Evolutionary conservation across 2,888 invertebrate genomes (phyloP).

Genomic region (Andrena hattorfiana): DNA sequence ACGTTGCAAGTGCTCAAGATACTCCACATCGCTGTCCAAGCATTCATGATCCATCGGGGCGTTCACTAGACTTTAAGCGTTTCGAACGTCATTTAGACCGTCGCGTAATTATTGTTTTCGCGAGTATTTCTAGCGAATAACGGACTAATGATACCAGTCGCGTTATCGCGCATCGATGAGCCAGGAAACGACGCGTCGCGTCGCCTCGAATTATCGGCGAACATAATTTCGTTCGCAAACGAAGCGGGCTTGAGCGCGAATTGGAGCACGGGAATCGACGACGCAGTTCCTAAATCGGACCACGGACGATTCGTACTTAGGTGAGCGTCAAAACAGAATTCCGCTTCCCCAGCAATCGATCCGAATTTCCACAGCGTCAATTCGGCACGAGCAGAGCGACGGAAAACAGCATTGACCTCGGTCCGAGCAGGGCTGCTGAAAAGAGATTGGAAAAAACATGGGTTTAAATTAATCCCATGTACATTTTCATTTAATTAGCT

Average conservation of each 20-base stretch:
- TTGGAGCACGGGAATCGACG: slow-evolving; percentile 5
- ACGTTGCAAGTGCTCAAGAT: neutral
- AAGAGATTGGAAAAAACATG: too few relatives aligned
- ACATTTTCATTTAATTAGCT: too few relatives aligned
- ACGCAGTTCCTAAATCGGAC: slow-evolving; percentile 3
- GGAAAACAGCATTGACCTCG: too few relatives aligned
- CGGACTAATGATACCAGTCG: neutral
- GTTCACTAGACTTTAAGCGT: too few relatives aligned
- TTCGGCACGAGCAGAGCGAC: too few relatives aligned
- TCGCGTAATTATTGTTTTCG: neutral
- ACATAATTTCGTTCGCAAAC: slow-evolving; percentile 13
- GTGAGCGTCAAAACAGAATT: neutral
- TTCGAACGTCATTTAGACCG: too few relatives aligned
- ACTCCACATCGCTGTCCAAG: neutral
- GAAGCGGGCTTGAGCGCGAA: slow-evolving; percentile 8
- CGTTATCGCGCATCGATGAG: slow-evolving; percentile 3
- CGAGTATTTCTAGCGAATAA: neutral
- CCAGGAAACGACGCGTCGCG: neutral
- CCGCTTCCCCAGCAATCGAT: neutral
- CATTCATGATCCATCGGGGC: neutral
- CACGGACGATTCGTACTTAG: neutral
- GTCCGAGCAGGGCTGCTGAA: too few relatives aligned
- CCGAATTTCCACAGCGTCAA: neutral
- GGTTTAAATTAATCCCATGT: too few relatives aligned
- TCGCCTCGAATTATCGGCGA: slow-evolving; percentile 1